Conservation (phyloP, 1,140 invertebrate genomes). For the Tetraneura akinire region DNA sequence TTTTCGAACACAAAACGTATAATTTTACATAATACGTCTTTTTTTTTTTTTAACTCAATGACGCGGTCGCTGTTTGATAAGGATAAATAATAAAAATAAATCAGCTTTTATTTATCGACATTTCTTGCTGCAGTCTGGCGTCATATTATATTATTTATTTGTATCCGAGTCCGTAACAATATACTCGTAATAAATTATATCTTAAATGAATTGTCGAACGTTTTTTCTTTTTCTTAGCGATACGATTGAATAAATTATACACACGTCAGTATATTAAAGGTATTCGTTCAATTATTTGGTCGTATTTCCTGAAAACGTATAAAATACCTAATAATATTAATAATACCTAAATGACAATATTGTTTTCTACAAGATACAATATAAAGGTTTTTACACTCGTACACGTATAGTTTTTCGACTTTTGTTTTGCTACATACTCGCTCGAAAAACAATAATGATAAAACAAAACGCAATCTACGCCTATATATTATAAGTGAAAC, state of each 20-base stretch:
- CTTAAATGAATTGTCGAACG: background rate
- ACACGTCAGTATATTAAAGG: too few relatives aligned
- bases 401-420: background rate
- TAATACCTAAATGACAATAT: too few relatives aligned
- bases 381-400: too few relatives aligned
- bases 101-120: background rate
- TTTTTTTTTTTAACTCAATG: too few relatives aligned
- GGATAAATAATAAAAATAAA: slow-evolving; percentile 3
- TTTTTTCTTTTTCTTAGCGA: background rate
- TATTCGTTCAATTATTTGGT: too few relatives aligned
- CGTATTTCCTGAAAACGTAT: too few relatives aligned
- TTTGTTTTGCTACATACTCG: background rate
- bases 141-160: background rate
- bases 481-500: background rate
- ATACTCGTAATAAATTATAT: background rate
- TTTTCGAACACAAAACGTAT: too few relatives aligned
- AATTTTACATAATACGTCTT: too few relatives aligned
- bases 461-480: background rate
- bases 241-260: background rate
- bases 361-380: too few relatives aligned
- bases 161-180: too few relatives aligned
- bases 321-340: too few relatives aligned
- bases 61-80: background rate
- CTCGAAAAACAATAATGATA: background rate
- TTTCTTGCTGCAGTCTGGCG: too few relatives aligned